Conservation (phyloP, 2,888 invertebrate genomes). For the Troides aeacus region DNA sequence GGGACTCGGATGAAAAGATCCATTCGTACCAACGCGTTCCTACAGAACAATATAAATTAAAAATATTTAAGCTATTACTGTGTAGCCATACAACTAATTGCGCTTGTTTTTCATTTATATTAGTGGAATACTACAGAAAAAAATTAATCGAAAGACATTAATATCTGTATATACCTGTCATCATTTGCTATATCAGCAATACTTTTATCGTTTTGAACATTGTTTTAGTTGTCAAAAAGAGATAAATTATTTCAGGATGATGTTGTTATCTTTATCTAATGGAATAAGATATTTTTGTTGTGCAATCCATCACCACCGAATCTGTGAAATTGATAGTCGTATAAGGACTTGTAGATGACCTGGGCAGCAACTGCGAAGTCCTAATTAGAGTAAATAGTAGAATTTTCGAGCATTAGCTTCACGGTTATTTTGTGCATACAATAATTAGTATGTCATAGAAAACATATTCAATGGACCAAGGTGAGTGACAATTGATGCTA, state of each 20-base stretch:
- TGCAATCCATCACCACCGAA: neutral
- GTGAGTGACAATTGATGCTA: constrained; percentile 18
- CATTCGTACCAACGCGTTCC: neutral
- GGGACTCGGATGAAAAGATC: constrained; percentile 25
- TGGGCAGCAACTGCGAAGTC: neutral
- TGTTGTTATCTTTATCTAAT: neutral
- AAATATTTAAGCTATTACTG: neutral
- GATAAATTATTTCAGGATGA: constrained; percentile 26
- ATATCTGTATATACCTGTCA: neutral
- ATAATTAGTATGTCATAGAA: constrained; percentile 2
- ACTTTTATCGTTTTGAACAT: constrained; percentile 19
- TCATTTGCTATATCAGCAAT: constrained; percentile 1
- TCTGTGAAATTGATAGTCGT: neutral
- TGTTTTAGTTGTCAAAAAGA: constrained; percentile 15
- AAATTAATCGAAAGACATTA: neutral
- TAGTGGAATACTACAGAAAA: neutral
- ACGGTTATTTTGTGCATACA: constrained; percentile 6
- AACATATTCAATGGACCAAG: constrained; percentile 16
- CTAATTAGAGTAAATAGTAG: no score
- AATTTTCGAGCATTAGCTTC: neutral
- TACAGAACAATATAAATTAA: neutral
- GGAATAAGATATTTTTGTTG: neutral
- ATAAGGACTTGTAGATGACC: neutral
- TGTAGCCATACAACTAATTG: neutral
- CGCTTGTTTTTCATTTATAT: neutral